Evolutionary conservation across 2,113 vertebrate species (phyloP).

Genomic region (Coreoperca whiteheadi): DNA sequence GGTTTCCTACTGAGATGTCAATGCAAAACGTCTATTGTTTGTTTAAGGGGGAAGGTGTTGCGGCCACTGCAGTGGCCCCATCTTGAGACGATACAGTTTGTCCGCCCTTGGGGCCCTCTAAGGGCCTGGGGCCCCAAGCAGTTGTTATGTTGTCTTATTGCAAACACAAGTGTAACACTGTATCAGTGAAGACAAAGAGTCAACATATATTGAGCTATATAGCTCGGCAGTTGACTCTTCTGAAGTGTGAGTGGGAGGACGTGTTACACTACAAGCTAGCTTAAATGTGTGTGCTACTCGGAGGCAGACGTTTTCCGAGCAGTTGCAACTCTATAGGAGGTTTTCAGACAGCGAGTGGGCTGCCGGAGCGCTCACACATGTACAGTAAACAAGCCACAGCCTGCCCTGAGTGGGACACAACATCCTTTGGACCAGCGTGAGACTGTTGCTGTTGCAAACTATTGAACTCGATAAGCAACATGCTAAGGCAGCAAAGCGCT

Average conservation of each 20-base stretch:
- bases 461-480: slow-evolving; percentile 45
- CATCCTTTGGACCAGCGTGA: slow-evolving; percentile 51
- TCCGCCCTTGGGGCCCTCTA: too few relatives aligned
- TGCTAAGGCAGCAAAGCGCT: slow-evolving; percentile 8
- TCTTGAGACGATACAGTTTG: too few relatives aligned
- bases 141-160: not conserved
- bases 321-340: slow-evolving; percentile 33
- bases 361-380: slow-evolving; percentile 40
- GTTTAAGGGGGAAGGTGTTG: too few relatives aligned
- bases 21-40: too few relatives aligned
- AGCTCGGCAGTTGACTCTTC: slow-evolving; percentile 54
- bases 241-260: slow-evolving; percentile 67
- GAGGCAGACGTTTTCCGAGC: slow-evolving; percentile 45
- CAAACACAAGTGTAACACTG: not conserved
- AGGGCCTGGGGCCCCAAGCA: too few relatives aligned
- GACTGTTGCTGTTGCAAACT: slow-evolving; percentile 39
- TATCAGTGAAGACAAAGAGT: slow-evolving; percentile 39
- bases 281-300: slow-evolving; percentile 60
- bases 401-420: slow-evolving; percentile 59
- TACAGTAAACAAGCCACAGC: slow-evolving; percentile 49
- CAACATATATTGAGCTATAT: slow-evolving; percentile 42
- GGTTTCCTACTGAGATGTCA: too few relatives aligned
- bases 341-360: slow-evolving; percentile 66
- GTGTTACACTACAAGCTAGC: slow-evolving; percentile 50
- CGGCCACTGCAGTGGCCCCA: too few relatives aligned